Base-by-base conservation (phyloP, 2,113 vertebrate species). In the Cinclus cinclus region DNA sequence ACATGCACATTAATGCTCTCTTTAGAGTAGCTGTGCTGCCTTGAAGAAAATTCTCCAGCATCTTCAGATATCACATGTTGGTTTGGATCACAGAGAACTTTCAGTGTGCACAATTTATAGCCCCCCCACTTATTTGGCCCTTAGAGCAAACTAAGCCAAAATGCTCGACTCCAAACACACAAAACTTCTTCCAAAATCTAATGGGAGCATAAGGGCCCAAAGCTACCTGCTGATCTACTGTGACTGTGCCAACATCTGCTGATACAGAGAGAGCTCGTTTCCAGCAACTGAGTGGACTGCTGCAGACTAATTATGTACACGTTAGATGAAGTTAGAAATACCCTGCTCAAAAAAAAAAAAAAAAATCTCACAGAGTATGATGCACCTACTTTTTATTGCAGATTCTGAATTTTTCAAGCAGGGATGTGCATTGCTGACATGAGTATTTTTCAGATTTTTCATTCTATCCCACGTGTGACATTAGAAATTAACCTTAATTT, bases 131-230 rank as follows among this genome's bases (percentile, higher is more conserved):
- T 37, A 37, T 37, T 37, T 37, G 35, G 7, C 35, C 35, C 35
- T 37, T 37, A 78, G 19, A 59, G 35, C 52, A 74, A 83, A 80
- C 47, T 0, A 92, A 74, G 80, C 86, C 94, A 89, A 86, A 93
- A 74, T 0, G 0, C 55, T 70, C 3, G 0, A 37, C 27, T 89
- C 42, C 44, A 89, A 58, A 80, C 33, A 90, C 22, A 49, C 14
- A 9, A 55, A 83, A 74, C 19, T 55, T 56, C 68, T 85, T 92
- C 96, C 92, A 93, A 94, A 83, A 25, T 19, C 42, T 87, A 93
- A 90, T 83, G 76, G 68, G 58, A 95, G 47, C 92, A 74, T 74
- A 87, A 94, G 64, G 83, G 31, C 23, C 33, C 68, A 81, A 71
- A 89, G 64, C 27, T 50, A 81, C 95, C 92, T 74, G 42, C 92